Evolutionary conservation across 2,797 vertebrate genomes (phyloP).

Genomic region (Enteromius unitaeniatus): DNA sequence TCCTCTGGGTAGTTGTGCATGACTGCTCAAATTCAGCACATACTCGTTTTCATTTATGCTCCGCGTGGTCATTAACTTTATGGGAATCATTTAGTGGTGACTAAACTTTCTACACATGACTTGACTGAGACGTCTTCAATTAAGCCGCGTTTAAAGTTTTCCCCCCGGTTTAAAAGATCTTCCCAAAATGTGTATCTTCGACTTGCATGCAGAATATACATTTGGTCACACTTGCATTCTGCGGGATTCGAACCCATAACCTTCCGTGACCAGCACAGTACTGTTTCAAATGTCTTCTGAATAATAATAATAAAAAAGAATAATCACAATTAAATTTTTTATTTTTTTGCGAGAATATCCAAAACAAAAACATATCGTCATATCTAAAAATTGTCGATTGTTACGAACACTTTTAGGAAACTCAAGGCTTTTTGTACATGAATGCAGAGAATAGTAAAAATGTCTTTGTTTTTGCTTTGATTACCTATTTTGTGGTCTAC

Average conservation of each 20-base stretch:
- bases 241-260: neutral
- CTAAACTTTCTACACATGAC: neutral
- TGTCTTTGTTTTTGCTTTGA: no score
- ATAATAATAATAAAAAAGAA: neutral
- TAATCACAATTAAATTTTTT: neutral
- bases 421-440: neutral
- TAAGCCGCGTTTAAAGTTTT: neutral
- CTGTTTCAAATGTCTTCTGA: neutral
- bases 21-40: slow-evolving; percentile 17
- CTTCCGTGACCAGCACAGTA: neutral
- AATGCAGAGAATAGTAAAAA: neutral
- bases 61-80: neutral
- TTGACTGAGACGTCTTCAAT: neutral
- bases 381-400: neutral
- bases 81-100: neutral
- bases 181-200: no score
- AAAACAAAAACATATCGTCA: neutral
- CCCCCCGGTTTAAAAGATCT: no score
- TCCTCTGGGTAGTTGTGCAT: neutral
- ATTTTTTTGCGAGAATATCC: neutral
- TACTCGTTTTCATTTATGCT: neutral
- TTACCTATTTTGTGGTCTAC: neutral
- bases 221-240: neutral
- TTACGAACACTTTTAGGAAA: neutral
- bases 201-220: neutral